Evolutionary conservation across 2,797 vertebrate genomes (phyloP), one percentile per base, ranked within the genome.

Genomic region (Scyliorhinus canicula): DNA sequence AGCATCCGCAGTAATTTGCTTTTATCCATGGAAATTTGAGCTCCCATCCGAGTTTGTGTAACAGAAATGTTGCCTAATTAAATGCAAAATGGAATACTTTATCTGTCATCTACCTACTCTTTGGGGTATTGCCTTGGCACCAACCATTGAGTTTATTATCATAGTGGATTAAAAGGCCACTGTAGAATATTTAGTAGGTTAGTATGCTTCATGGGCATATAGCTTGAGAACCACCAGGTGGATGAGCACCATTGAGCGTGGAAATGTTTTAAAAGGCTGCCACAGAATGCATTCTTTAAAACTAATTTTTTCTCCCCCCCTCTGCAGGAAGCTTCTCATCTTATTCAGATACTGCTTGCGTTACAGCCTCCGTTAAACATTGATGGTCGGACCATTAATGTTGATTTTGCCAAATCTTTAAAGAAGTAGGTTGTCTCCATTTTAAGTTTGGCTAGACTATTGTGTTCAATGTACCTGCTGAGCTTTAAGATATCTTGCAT

Each of bases 351-450:
- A 95, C 97, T 99, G 95, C 98, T 96, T 98, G 98, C 98, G 96
- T 98, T 97, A 96, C 97, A 97, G 95, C 97, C 98, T 44, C 98
- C 98, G 0, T 98, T 99, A 95, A 98, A 98, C 95, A 97, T 99
- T 14, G 98, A 99, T 93, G 99, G 98, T 47, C 98, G 98, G 95
- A 96, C 98, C 9, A 97, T 99, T 96, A 98, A 98, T 95, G 98
- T 99, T 84, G 99, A 99, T 96, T 97, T 99, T n/a, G 99, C 98
- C 69, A 97, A 99, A 96, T 99, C 99, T 96, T 98, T 98, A 95
- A 98, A 99, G 97, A 99, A 99, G 99, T 99, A 96, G 97, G 98
- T 98, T 71, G 31, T 6, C 95, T 50, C 50, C 12, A 6, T 69
- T 69, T 69, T 93, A 93, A 50, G 28, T 93, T 40, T 57, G 35